These are phyloP conservation scores for Rhagologus leucostigma DNA, from an alignment of 2,113 vertebrate genomes.

Conservation along the genomic window DNA sequence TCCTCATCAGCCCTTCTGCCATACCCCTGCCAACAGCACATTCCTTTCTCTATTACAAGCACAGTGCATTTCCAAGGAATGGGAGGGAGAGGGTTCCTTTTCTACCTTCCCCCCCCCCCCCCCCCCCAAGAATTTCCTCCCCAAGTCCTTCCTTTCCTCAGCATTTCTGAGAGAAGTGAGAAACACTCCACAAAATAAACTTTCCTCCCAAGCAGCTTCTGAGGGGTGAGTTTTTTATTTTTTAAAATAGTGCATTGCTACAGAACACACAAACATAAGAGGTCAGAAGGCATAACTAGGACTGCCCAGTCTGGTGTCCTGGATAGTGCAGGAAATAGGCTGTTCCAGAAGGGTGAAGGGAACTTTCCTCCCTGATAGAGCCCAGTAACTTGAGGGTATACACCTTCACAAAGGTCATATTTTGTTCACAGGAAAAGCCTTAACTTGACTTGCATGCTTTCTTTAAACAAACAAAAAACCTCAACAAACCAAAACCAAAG, in stretches of 20 bases:
- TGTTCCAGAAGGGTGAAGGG: not conserved
- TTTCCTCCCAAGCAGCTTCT: not conserved
- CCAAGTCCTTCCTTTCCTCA: not conserved
- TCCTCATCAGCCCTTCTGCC: not conserved
- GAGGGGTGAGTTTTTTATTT: not conserved
- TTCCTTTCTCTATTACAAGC: constrained; percentile 31
- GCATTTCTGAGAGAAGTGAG: not conserved
- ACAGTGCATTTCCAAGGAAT: not conserved
- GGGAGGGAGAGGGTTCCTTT: not conserved
- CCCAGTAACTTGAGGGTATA: not conserved
- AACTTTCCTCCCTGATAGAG: not conserved
- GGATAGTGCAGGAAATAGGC: not conserved
- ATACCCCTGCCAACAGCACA: not conserved
- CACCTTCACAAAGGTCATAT: not conserved
- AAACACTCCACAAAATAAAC: not conserved
- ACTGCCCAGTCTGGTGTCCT: not conserved
- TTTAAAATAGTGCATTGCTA: not conserved
- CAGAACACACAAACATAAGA: not conserved
- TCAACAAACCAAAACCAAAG: not conserved
- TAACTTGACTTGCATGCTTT: not conserved
- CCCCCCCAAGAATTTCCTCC: not conserved
- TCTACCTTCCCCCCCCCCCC: too few species aligned
- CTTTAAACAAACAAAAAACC: not conserved
- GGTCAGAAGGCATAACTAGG: not conserved
- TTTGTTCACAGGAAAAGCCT: not conserved